Conservation (phyloP, 2,113 vertebrate genomes). For the Nyctibius bracteatus region DNA sequence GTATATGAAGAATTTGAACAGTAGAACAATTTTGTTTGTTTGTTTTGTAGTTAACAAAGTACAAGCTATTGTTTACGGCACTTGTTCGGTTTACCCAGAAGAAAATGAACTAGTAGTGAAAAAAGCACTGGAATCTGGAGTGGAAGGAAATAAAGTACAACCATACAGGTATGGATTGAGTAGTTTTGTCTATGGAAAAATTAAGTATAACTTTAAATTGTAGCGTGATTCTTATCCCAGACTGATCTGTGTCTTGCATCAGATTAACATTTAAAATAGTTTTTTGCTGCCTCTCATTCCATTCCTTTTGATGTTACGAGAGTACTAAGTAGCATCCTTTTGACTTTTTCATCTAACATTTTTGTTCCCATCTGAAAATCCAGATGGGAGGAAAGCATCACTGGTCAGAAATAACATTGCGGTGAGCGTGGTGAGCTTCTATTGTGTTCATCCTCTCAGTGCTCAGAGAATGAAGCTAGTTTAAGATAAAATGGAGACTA, state of each 20-base stretch:
- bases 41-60: constrained; percentile 79
- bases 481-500: neutral
- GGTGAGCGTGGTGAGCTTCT: neutral
- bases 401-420: neutral
- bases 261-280: neutral
- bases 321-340: neutral
- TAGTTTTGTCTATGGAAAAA: neutral
- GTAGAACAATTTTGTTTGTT: neutral
- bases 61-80: constrained; percentile 84
- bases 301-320: neutral
- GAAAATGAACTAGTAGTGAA: constrained; percentile 86
- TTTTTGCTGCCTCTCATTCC: neutral
- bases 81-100: constrained; percentile 82
- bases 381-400: neutral
- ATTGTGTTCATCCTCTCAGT: neutral
- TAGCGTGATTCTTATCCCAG: neutral
- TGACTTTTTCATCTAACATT: neutral
- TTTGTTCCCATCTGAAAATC: neutral
- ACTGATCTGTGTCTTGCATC: neutral
- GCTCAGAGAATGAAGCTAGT: neutral
- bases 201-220: neutral
- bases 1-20: neutral
- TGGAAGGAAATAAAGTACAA: constrained; percentile 59
- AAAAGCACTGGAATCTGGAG: constrained; percentile 74
- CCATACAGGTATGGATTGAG: constrained; percentile 77